phyloP scores from a whole-genome alignment of 2,113 vertebrate species.

The Cephalopholis sonnerati region DNA sequence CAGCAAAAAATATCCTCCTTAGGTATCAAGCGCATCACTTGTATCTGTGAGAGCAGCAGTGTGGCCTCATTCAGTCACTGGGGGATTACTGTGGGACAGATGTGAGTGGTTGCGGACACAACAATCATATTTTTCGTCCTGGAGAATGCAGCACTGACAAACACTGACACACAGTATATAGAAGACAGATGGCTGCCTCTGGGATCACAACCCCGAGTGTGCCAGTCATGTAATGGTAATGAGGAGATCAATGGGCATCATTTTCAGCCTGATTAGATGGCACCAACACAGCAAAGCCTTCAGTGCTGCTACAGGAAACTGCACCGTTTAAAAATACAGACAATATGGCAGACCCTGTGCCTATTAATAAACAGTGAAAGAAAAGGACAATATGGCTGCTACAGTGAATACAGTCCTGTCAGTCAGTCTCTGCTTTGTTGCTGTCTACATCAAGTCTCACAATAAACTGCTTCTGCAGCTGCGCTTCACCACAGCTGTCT shows the following conservation, averaged over 20 bases:
- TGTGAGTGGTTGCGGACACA: background rate
- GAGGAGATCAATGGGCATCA: background rate
- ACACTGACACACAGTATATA: background rate
- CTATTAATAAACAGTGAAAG: background rate
- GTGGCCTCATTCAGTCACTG: constrained; percentile 20
- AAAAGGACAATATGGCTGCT: background rate
- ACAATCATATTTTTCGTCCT: background rate
- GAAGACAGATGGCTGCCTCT: background rate
- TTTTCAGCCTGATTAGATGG: background rate
- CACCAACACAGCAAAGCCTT: background rate
- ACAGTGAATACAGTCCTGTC: background rate
- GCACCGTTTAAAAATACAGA: background rate
- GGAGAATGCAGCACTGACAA: constrained; percentile 1
- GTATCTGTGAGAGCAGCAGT: background rate
- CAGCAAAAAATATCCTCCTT: background rate
- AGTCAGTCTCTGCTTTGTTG: background rate
- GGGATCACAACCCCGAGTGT: constrained; percentile 11
- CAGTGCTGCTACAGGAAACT: background rate
- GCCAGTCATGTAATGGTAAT: background rate
- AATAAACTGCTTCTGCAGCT: constrained; percentile 32
- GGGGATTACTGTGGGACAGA: background rate
- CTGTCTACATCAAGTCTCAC: background rate
- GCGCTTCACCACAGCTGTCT: background rate
- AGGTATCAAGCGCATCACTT: background rate
- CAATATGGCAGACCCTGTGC: too few relatives aligned